These are phyloP conservation scores for Darevskia mixta DNA, from an alignment of 2,797 vertebrate genomes.

Conservation along the genomic window DNA sequence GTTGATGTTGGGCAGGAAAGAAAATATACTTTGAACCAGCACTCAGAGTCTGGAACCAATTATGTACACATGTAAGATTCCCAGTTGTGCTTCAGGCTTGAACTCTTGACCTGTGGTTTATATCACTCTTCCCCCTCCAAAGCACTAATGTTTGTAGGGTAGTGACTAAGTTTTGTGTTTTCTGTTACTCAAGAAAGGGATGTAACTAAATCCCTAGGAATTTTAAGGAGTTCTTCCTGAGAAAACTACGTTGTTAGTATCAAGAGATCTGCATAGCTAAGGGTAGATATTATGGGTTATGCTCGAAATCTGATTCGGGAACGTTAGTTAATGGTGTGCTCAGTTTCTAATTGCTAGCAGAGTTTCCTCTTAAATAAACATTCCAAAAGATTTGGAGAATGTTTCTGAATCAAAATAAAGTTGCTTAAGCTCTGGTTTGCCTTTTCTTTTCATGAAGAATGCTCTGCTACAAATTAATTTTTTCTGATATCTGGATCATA, in stretches of 20 bases:
- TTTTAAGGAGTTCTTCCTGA: neutral
- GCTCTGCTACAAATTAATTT: neutral
- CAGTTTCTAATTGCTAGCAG: neutral
- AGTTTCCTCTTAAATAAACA: neutral
- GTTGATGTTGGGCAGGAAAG: neutral
- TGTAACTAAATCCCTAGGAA: neutral
- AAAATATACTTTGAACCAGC: slow-evolving; percentile 3
- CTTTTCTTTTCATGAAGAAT: neutral
- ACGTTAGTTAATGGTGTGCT: neutral
- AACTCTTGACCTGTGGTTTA: slow-evolving; percentile 15
- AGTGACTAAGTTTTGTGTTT: neutral
- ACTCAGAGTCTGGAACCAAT: neutral
- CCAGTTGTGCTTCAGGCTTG: neutral
- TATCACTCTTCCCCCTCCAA: neutral
- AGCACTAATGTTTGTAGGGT: neutral
- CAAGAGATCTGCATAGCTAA: neutral
- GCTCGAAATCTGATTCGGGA: neutral
- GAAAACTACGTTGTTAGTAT: neutral
- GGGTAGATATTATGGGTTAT: neutral
- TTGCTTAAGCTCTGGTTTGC: neutral
- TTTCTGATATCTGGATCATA: neutral
- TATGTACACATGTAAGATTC: neutral
- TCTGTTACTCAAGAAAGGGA: neutral
- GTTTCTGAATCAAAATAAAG: neutral
- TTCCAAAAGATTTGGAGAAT: neutral